Evolutionary conservation across 2,888 invertebrate species (phyloP), one percentile per base, ranked within the genome.

Genomic region (Norana najaformis): DNA sequence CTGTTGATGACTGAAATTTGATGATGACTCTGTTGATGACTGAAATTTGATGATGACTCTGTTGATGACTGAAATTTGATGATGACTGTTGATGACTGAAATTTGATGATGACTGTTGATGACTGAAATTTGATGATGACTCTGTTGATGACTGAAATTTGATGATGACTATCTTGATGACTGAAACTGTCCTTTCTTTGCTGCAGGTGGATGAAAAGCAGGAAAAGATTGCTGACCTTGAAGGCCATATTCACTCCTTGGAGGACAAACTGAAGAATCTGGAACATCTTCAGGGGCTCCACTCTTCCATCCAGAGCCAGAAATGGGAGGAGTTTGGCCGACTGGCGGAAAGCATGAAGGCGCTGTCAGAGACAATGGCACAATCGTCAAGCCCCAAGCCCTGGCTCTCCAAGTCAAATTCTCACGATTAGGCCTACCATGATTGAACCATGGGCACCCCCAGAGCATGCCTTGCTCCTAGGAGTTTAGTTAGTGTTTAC

Each of bases 321-420:
- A 94, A 94, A 90, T 95, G 95, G 95, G 93, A 93, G 88, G 95
- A 95, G 92, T 94, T 95, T 91, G 93, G 93, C 82, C 92, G 93
- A n/a, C 92, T 95, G 89, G 95, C 95, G 0, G 94, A 94, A 89
- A 94, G 93, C 91, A 94, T 95, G 94, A 93, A 94, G 90, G 93
- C 92, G 13, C 91, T 95, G 83, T 94, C 94, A 1, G 93, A 93
- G 20, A 88, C 90, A 88, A 92, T 92, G 92, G 90, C 90, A 1
- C 34, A 6, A 30, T 88, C 47, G 30, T 37, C 34, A 20, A 38
- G 38, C 34, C 39, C 47, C 34, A 41, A 39, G 14, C 88, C 88
- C 34, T 34, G 39, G 34, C 39, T 39, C 13, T 88, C 88, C 23
- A 39, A 41, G 34, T 88, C 88, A 37, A 36, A 37, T 35, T 88